Base-by-base conservation (phyloP, 2,113 vertebrate genomes). In the Excalfactoria chinensis region DNA sequence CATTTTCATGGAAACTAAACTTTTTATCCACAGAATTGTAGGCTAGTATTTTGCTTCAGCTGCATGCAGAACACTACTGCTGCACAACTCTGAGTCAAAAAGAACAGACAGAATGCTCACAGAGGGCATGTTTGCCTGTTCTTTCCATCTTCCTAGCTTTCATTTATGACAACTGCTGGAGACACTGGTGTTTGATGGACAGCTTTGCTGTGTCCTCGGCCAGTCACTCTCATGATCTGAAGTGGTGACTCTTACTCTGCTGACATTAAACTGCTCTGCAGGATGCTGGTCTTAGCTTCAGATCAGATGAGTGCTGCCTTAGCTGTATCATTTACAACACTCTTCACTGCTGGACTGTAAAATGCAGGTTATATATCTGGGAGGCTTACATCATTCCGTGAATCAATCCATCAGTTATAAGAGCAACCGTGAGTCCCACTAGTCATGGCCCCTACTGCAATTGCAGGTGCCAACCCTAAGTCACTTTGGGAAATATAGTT, bases 51-150 rank as follows among this genome's bases (percentile, higher is more conserved):
- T 79, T 34, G 69, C 11, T 79, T 80, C 30, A 85, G 2, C 17
- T 48, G 7, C n/a, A 40, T 14, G 18, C 13, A 1, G 9, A 58
- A 43, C 26, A n/a, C 4, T 17, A 5, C 26, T 85, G 74, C 3
- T 75, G 11, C 37, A 7, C 4, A 64, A 81, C 14, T 71, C 9
- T 25, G 35, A 86, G 37, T 8, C 46, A 37, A 49, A 77, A 88
- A 55, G 5, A 77, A 34, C 4, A 4, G 9, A 34, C 4, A 4
- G 9, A 15, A 5, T 49, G 16, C 10, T 10, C 2, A 3, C 25
- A 32, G 4, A 58, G 7, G 13, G 25, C 32, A 49, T 8, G 12
- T 60, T 43, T 79, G 2, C 41, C 28, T 41, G 13, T 21, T 70
- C 23, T 70, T 70, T 40, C 44, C 7, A 5, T 66, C 28, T 17